Evolutionary conservation across 2,113 vertebrate genomes (phyloP), one percentile per base, ranked within the genome.

Genomic region (Pelmatolapia mariae): DNA sequence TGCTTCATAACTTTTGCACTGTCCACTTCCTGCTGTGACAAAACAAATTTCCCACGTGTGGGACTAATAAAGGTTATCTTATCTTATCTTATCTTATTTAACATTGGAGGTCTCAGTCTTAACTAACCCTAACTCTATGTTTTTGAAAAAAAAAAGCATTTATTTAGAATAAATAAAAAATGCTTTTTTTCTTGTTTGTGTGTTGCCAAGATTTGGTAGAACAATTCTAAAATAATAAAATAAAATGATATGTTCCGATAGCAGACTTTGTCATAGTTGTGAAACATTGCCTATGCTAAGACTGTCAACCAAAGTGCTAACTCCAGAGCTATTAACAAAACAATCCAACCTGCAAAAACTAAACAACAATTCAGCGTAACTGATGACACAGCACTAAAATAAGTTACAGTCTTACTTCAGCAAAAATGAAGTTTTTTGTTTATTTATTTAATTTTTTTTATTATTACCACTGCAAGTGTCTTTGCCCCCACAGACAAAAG

Each of bases 401-500:
- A n/a, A 78, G 73, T 78, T 52, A 76, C 40, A 31, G 56, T 81
- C 80, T 87, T 43, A 56, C 18, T 82, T 85, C 38, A 57, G 47
- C 26, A 43, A 68, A 18, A 88, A 53, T 50, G 76, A 81, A 7
- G n/a, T 81, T 83, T 82, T 78, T 33, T 76, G 18, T 38, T 66
- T 22, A 38, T 66, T 66, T 66, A 66, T 66, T 38, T 7, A 1
- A 4, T 4, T 73, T 47, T 2, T 16, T 45, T 73, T 10, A 16
- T 26, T 36, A n/a, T 50, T 68, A 24, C 54, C 10, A 9, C 59
- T 85, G 18, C n/a, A 80, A 71, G 84, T 19, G 40, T 52, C 78
- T 73, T 36, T 83, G 84, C n/a, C 71, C 85, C 76, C 2, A 45
- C 81, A 86, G 85, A 88, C 87, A 91, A 87, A 89, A 84, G 40